Evolutionary conservation across 1,140 invertebrate species (phyloP).

Genomic region (Drosophila tristis): DNA sequence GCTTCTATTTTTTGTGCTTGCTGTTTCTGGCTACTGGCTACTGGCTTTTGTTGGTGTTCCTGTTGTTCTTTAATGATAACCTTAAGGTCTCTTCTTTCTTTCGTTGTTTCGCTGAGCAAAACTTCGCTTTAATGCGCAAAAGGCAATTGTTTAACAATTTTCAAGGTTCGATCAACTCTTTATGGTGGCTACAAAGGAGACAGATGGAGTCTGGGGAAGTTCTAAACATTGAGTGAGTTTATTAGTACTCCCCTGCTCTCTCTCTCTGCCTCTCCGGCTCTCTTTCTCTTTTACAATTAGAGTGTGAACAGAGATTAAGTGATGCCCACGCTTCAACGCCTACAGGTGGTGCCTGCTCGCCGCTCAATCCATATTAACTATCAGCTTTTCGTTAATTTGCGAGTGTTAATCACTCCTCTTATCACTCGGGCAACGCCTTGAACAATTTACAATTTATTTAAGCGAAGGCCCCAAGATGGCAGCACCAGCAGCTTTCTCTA

Average conservation of each 20-base stretch:
- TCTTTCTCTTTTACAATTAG: slow-evolving; percentile 36
- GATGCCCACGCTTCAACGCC: slow-evolving; percentile 37
- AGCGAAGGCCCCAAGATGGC: not conserved
- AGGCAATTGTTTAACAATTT: slow-evolving; percentile 58
- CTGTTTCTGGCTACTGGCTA: slow-evolving; percentile 20
- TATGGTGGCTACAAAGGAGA: not conserved
- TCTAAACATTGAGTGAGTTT: not conserved
- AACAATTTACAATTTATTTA: slow-evolving; percentile 18
- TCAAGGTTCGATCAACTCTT: slow-evolving; percentile 76
- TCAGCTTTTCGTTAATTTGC: slow-evolving; percentile 23
- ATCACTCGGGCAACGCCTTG: slow-evolving; percentile 26
- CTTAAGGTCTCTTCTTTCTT: slow-evolving; percentile 37
- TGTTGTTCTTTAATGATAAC: slow-evolving; percentile 60
- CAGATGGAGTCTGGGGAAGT: slow-evolving; percentile 5
- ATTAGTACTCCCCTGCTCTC: not conserved
- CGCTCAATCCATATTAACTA: not conserved
- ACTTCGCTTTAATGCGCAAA: slow-evolving; percentile 24
- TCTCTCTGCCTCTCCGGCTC: no score
- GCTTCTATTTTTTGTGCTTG: slow-evolving; percentile 39
- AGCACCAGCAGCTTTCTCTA: slow-evolving; percentile 13
- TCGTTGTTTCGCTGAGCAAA: slow-evolving; percentile 16
- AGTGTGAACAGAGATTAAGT: slow-evolving; percentile 61
- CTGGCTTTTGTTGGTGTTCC: slow-evolving; percentile 30
- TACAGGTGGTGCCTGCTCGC: not conserved
- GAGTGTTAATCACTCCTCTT: slow-evolving; percentile 40